Conservation (phyloP, 92 coral and sea anemone genomes). For the Palythoa grandis region DNA sequence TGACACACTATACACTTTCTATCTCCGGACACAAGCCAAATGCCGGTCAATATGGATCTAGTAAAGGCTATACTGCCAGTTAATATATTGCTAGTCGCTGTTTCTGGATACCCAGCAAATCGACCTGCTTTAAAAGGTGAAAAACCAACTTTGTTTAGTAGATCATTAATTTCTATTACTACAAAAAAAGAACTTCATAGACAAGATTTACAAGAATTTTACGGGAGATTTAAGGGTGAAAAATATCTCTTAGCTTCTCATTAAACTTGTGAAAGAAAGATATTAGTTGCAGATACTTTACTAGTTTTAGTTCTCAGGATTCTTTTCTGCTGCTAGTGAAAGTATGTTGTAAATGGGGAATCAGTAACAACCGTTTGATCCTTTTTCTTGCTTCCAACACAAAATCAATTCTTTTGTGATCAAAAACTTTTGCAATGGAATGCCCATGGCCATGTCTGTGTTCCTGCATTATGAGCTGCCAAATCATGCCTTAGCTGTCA, state of each 20-base stretch:
- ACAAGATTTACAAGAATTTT: neutral
- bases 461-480: neutral
- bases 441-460: no score
- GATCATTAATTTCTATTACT: neutral
- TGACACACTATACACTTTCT: neutral
- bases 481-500: neutral
- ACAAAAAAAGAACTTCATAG: neutral
- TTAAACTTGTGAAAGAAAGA: neutral
- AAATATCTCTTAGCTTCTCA: neutral
- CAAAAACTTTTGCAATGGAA: no score
- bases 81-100: neutral
- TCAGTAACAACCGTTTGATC: no score
- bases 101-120: constrained; percentile 1
- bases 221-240: neutral
- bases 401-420: no score
- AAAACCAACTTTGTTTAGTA: neutral
- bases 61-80: neutral
- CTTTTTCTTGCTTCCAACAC: no score
- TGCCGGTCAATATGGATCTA: neutral
- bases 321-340: no score
- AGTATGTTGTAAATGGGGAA: no score
- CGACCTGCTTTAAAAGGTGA: neutral
- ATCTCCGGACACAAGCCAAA: neutral
- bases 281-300: neutral
- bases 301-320: neutral